A percentile compares a stretch with the other conserved stretches of the same genome.
Evolutionary conservation across 1,140 invertebrate species (phyloP).

Genomic region (Andricus grossulariae): DNA sequence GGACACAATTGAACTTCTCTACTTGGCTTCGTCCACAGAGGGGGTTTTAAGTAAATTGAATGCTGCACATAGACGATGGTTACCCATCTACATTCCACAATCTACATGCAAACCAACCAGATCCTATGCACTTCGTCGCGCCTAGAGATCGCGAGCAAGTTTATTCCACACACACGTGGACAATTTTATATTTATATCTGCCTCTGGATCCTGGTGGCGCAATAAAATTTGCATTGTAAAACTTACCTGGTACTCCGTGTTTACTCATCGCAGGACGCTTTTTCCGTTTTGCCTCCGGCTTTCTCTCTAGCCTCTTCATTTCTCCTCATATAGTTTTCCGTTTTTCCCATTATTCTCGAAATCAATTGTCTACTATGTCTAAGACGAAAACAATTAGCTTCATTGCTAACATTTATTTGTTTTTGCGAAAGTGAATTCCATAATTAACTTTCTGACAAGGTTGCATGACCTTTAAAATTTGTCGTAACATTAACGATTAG

Average conservation of each 20-base stretch:
- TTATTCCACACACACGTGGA: conserved; percentile 5
- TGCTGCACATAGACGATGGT: conserved; percentile 29
- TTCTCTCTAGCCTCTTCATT: neutral
- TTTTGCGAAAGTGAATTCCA: neutral
- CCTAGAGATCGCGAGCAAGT: conserved; percentile 12
- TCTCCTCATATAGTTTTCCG: neutral
- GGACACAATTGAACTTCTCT: conserved; percentile 43
- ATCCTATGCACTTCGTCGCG: conserved; percentile 1
- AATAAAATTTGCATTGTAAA: conserved; percentile 60
- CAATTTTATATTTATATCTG: conserved; percentile 44
- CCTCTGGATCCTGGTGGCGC: conserved; percentile 38
- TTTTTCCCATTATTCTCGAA: no score
- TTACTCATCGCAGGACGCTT: conserved; percentile 41
- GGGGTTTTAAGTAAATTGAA: conserved; percentile 50
- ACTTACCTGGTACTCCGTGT: conserved; percentile 39
- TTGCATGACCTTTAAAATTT: conserved; percentile 37
- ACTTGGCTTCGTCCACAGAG: conserved; percentile 31
- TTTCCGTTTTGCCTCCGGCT: conserved; percentile 18
- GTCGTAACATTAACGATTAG: conserved; percentile 41
- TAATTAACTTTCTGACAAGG: neutral
- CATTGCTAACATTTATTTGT: no score
- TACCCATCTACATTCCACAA: conserved; percentile 14
- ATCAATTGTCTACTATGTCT: no score
- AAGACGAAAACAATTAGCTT: no score
- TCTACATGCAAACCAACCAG: neutral